These are phyloP conservation scores for Alligator mississippiensis DNA, from an alignment of 2,113 vertebrate genomes.

Conservation along the genomic window DNA sequence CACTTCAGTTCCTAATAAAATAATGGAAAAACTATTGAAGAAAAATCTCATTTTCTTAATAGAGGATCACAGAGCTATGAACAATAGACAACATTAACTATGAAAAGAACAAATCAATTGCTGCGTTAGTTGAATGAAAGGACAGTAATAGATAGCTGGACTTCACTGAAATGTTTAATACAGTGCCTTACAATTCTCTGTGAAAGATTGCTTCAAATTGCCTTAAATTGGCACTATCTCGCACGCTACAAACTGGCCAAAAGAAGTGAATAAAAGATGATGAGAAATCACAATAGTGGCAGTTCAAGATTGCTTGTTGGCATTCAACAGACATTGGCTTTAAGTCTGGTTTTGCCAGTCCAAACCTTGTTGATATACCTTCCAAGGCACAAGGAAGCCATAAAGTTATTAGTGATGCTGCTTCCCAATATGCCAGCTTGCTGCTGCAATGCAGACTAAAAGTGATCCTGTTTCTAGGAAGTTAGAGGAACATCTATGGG, in stretches of 20 bases:
- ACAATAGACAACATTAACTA: neutral
- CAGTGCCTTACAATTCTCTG: neutral
- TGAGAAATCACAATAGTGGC: neutral
- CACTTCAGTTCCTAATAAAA: neutral
- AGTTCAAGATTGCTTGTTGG: neutral
- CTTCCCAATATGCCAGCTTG: neutral
- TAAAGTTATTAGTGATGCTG: neutral
- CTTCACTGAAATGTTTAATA: neutral
- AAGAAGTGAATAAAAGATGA: neutral
- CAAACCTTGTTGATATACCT: neutral
- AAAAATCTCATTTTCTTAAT: neutral
- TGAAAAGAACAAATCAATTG: neutral
- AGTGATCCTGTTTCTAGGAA: neutral
- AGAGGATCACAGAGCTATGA: neutral
- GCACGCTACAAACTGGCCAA: neutral
- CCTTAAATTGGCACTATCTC: neutral
- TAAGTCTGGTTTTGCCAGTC: neutral
- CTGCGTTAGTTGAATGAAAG: neutral
- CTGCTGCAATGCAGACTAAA: neutral
- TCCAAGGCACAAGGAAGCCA: neutral
- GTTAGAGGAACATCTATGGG: neutral
- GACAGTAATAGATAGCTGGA: neutral
- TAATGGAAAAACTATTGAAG: neutral
- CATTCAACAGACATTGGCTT: neutral
- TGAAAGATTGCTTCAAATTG: neutral